Evolutionary conservation across 2,888 invertebrate genomes (phyloP).

Genomic region (Mechanitis messenoides): DNA sequence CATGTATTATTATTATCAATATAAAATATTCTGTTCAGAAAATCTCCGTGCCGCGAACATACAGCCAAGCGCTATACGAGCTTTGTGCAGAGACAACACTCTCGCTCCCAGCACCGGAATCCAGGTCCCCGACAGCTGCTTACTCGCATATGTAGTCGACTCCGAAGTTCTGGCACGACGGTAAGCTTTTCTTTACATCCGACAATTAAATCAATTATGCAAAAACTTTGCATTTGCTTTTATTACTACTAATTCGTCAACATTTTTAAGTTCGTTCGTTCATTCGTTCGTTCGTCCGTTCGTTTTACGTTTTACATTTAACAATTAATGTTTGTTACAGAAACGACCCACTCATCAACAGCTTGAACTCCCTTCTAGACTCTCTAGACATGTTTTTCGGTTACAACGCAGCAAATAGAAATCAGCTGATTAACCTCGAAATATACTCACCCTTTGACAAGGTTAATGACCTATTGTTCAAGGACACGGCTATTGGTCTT

Average conservation of each 20-base stretch:
- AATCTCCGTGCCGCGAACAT: constrained; percentile 47
- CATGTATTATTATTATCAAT: constrained; percentile 6
- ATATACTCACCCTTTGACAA: constrained; percentile 78
- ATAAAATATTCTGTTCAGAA: constrained; percentile 37
- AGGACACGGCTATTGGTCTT: constrained; percentile 77
- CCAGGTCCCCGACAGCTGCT: constrained; percentile 70
- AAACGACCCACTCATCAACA: constrained; percentile 50
- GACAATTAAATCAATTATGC: background rate
- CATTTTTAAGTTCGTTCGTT: no score
- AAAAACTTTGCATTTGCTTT: no score
- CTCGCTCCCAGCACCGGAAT: constrained; percentile 69
- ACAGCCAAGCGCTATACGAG: constrained; percentile 59
- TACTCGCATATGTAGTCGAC: constrained; percentile 76
- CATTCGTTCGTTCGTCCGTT: no score
- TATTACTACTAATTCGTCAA: no score
- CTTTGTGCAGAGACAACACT: constrained; percentile 78
- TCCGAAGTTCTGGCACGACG: constrained; percentile 77
- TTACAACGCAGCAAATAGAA: constrained; percentile 49
- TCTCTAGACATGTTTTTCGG: constrained; percentile 73
- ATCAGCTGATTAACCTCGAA: constrained; percentile 65
- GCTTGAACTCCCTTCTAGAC: constrained; percentile 57
- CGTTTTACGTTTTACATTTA: no score
- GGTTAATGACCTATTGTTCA: constrained; percentile 76
- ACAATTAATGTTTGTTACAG: constrained; percentile 37
- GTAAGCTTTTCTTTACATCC: constrained; percentile 35